These are phyloP conservation scores for Drosophila azteca DNA, from an alignment of 1,140 invertebrate genomes.

Conservation along the genomic window DNA sequence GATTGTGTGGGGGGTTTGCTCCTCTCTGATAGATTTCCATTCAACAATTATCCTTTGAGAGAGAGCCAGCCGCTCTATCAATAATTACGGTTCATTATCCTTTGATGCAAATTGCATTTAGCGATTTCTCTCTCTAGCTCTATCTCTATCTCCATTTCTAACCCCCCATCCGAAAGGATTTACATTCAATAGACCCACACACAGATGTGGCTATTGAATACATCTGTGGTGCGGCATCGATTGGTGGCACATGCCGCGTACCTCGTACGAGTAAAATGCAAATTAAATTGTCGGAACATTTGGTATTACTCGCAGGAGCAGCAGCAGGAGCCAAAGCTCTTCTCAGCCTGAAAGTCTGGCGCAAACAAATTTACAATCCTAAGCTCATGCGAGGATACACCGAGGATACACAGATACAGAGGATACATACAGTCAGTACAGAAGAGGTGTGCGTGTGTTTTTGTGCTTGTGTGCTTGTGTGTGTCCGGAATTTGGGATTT, in stretches of 20 bases:
- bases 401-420: background rate
- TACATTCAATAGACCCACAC: conserved; percentile 14
- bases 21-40: no score
- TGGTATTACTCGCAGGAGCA: conserved; percentile 43
- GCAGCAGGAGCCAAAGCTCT: conserved; percentile 47
- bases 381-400: conserved; percentile 49
- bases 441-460: conserved; percentile 16
- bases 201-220: conserved; percentile 54
- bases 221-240: conserved; percentile 43
- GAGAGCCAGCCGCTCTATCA: no score
- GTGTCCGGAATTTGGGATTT: background rate
- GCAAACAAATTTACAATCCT: conserved; percentile 69
- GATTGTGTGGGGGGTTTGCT: no score
- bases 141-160: background rate
- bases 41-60: no score
- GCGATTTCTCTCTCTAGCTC: no score
- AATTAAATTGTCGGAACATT: conserved; percentile 73
- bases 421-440: conserved; percentile 22
- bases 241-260: conserved; percentile 3
- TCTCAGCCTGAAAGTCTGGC: conserved; percentile 55
- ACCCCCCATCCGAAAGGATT: background rate
- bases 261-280: conserved; percentile 40
- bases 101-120: no score
- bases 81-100: no score
- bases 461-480: conserved; percentile 14